A percentile compares a stretch with the other conserved stretches of the same genome.
Conservation (phyloP, 2,797 vertebrate genomes). For the Hephaestus fuliginosus region DNA sequence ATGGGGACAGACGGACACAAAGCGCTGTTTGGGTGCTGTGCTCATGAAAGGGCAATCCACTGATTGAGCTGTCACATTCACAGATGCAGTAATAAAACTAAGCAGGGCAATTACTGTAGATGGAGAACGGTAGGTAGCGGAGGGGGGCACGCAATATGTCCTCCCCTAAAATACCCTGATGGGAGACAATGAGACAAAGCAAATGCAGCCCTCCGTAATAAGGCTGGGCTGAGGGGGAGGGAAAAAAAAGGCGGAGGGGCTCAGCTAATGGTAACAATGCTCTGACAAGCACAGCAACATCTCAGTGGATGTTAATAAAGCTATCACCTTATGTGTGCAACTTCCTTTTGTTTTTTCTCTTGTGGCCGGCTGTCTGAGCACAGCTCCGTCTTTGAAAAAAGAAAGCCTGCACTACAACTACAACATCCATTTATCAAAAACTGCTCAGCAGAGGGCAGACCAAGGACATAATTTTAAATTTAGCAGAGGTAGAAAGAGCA, state of each 20-base stretch:
- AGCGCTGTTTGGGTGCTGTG: constrained; percentile 79
- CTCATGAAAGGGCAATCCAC: constrained; percentile 75
- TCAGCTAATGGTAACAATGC: constrained; percentile 48
- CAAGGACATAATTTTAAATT: constrained; percentile 20
- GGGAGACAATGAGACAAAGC: constrained; percentile 75
- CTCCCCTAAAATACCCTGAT: constrained; percentile 68
- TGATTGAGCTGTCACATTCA: constrained; percentile 82
- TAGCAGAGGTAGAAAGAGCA: not conserved
- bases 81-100: constrained; percentile 83
- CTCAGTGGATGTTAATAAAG: constrained; percentile 52
- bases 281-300: constrained; percentile 47
- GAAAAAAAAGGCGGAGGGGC: not conserved
- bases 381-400: constrained; percentile 20
- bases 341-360: constrained; percentile 15
- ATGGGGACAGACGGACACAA: constrained; percentile 78
- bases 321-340: constrained; percentile 41
- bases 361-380: constrained; percentile 3
- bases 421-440: constrained; percentile 27
- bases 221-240: not conserved
- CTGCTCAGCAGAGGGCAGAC: constrained; percentile 16
- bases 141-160: constrained; percentile 59
- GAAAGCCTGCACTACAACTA: constrained; percentile 22
- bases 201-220: constrained; percentile 67
- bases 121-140: constrained; percentile 61
- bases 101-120: constrained; percentile 83